Percentiles rank a stretch among this genome's conserved stretches.
Conservation (phyloP, 2,113 vertebrate genomes). For the Centropus bengalensis region DNA sequence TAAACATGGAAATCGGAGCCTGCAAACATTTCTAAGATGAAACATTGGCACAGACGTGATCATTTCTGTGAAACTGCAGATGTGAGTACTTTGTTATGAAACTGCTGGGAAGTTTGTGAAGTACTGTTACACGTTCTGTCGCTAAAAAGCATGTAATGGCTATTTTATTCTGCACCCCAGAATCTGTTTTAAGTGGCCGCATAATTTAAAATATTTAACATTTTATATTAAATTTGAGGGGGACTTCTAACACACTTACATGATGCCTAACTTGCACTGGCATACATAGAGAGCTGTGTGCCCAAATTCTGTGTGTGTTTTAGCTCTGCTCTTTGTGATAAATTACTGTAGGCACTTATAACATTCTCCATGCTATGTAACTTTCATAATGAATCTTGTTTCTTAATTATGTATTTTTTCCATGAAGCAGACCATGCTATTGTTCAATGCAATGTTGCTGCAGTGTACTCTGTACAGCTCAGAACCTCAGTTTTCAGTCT, state of each 20-base stretch:
- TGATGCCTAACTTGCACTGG: neutral
- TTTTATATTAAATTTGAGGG: neutral
- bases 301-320: neutral
- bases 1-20: conserved; percentile 38
- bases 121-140: conserved; percentile 21
- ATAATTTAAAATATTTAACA: neutral
- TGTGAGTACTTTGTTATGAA: conserved; percentile 46
- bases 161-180: conserved; percentile 2
- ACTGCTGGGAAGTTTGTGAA: conserved; percentile 11
- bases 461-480: neutral
- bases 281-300: neutral
- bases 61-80: conserved; percentile 41
- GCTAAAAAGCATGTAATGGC: conserved; percentile 14
- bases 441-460: neutral
- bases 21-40: neutral
- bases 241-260: neutral
- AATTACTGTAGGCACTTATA: neutral
- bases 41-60: neutral
- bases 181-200: neutral
- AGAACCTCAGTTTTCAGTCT: conserved; percentile 13
- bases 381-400: neutral
- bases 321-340: neutral
- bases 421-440: neutral
- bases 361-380: neutral
- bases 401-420: neutral